These are phyloP conservation scores for Heliconius hortense DNA, from an alignment of 2,888 invertebrate genomes.

Conservation along the genomic window DNA sequence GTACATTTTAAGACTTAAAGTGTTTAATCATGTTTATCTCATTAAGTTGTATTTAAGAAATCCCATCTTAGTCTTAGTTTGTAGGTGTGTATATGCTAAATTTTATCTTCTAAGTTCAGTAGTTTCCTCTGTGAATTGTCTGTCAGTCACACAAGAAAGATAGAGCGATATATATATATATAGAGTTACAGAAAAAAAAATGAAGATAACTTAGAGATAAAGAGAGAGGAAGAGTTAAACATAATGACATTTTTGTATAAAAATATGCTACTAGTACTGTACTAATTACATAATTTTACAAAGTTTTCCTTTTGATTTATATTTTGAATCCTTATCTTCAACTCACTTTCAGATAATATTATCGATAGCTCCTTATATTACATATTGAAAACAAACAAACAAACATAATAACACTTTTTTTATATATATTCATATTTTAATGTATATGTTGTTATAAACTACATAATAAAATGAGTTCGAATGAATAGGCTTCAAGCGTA, in stretches of 20 bases:
- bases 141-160: no score
- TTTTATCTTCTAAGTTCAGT: no score
- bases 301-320: no score
- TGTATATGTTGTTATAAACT: constrained; percentile 7
- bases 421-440: not conserved
- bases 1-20: not conserved
- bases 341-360: no score
- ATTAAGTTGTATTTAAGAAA: not conserved
- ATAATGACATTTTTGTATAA: no score
- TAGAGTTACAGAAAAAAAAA: not conserved
- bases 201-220: not conserved
- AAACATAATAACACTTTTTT: not conserved
- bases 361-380: no score
- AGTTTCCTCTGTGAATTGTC: no score
- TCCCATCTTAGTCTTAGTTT: not conserved
- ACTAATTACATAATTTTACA: not conserved
- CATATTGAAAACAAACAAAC: no score
- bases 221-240: not conserved
- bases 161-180: no score
- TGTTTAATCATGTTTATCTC: not conserved
- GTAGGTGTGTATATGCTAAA: no score
- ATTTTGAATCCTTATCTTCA: no score
- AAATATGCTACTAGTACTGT: not conserved
- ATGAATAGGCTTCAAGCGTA: constrained; percentile 16
- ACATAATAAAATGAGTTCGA: constrained; percentile 3